A percentile compares a stretch with the other conserved stretches of the same genome.
These are phyloP conservation scores for Spodoptera picta DNA, from an alignment of 2,888 invertebrate genomes.

Conservation along the genomic window DNA sequence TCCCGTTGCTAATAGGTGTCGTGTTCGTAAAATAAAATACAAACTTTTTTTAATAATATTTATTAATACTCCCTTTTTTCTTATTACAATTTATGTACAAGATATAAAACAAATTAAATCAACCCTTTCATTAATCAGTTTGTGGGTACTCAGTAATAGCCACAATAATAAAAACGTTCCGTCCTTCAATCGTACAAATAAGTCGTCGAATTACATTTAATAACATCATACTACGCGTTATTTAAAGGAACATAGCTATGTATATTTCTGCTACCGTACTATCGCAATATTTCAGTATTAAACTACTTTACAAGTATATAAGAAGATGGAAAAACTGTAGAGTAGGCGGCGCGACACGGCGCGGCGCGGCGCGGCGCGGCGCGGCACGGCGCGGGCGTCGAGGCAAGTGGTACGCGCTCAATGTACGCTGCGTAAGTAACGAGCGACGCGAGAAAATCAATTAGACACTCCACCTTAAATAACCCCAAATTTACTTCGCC, in stretches of 20 bases:
- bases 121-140: slow-evolving; percentile 52
- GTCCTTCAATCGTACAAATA: slow-evolving; percentile 67
- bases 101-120: slow-evolving; percentile 72
- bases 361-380: slow-evolving; percentile 25
- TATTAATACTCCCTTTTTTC: slow-evolving; percentile 81
- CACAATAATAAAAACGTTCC: slow-evolving; percentile 42
- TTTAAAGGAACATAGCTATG: slow-evolving; percentile 82
- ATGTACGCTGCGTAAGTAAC: slow-evolving; percentile 47
- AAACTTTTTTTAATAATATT: slow-evolving; percentile 75
- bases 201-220: slow-evolving; percentile 71
- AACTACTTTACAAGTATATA: slow-evolving; percentile 83
- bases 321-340: slow-evolving; percentile 75
- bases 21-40: slow-evolving; percentile 41
- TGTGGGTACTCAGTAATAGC: slow-evolving; percentile 35
- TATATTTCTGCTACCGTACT: slow-evolving; percentile 79
- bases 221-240: slow-evolving; percentile 76
- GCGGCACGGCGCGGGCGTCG: slow-evolving; percentile 55
- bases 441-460: slow-evolving; percentile 35
- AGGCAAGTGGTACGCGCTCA: slow-evolving; percentile 52
- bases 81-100: slow-evolving; percentile 85
- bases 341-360: slow-evolving; percentile 46
- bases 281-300: slow-evolving; percentile 71
- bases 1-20: slow-evolving; percentile 10
- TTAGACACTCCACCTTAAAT: slow-evolving; percentile 48
- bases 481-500: slow-evolving; percentile 47